Evolutionary conservation across 2,113 vertebrate genomes (phyloP).

Genomic region (Athene noctua): DNA sequence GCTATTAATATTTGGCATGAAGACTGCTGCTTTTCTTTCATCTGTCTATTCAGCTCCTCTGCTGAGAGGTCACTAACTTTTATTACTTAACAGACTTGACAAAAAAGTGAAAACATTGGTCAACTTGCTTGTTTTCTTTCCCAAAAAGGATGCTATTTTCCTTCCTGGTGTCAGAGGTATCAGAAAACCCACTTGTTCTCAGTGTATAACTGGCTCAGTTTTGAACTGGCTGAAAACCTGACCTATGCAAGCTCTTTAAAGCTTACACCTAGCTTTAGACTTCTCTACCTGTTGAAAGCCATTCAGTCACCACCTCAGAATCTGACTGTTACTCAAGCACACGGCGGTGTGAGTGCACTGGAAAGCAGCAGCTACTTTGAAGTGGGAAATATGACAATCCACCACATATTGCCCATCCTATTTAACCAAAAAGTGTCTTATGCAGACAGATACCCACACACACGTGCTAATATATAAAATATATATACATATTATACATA

Average conservation of each 20-base stretch:
- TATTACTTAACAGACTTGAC: background rate
- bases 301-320: background rate
- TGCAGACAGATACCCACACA: background rate
- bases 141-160: background rate
- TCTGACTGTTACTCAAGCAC: background rate
- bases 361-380: background rate
- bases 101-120: background rate
- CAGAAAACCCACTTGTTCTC: background rate
- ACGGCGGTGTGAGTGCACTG: background rate
- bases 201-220: background rate
- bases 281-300: background rate
- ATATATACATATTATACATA: background rate
- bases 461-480: background rate
- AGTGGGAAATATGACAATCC: background rate
- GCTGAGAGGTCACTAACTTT: background rate
- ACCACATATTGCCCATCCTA: background rate
- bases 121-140: background rate
- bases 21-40: background rate
- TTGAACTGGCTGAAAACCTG: background rate
- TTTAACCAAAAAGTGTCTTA: background rate
- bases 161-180: background rate
- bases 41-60: background rate
- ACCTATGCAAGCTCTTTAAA: background rate
- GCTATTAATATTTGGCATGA: background rate
- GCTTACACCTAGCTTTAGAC: background rate